Base-by-base conservation (phyloP, 1,140 invertebrate species). In the Conus betulinus region DNA sequence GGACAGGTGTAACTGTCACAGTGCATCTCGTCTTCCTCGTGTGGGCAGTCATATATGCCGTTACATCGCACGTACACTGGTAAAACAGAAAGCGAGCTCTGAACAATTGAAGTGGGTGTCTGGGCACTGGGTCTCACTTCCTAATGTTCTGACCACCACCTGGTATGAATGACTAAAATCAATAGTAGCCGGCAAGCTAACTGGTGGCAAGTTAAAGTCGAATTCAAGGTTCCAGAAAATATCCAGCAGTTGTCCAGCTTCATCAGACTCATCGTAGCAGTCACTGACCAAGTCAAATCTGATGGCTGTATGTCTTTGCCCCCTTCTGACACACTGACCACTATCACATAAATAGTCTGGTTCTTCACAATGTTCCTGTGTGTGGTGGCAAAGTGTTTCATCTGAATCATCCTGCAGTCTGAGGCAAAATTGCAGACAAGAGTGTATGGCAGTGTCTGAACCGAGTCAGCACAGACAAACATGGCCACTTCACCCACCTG, bases 1-100 rank as follows among this genome's bases (percentile, higher is more conserved):
- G 85, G 88, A 85, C 89, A 90, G 11, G n/a, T 63, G 55, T 76
- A 88, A 15, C 20, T 53, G 23, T 84, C 53, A n/a, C 82, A 84
- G 51, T n/a, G 7, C 53, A 11, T 60, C 82, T 84, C 82, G n/a
- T 84, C 82, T n/a, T 84, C 82, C 15, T 20, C 11, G 15, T n/a
- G 8, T 55, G 82, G 82, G 27, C 82, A 84, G 53, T 84, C 82
- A 17, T 57, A 57, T 15, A 84, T n/a, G 63, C 76, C 86, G 82
- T 84, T 84, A 84, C 82, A 84, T 15, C 82, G 51, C 10, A 84
- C 15, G 23, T 84, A 84, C 81, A 71, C 81, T 39, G 74, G 57
- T n/a, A 78, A 5, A n/a, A 15, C 81, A 67, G 51, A 60, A 57
- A 52, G 51, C 17, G 15, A n/a, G 60, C 17, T 63, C 60, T 63